Evolutionary conservation across 2,113 vertebrate genomes (phyloP), one percentile per base, ranked within the genome.

Genomic region (Thamnophis sirtalis): DNA sequence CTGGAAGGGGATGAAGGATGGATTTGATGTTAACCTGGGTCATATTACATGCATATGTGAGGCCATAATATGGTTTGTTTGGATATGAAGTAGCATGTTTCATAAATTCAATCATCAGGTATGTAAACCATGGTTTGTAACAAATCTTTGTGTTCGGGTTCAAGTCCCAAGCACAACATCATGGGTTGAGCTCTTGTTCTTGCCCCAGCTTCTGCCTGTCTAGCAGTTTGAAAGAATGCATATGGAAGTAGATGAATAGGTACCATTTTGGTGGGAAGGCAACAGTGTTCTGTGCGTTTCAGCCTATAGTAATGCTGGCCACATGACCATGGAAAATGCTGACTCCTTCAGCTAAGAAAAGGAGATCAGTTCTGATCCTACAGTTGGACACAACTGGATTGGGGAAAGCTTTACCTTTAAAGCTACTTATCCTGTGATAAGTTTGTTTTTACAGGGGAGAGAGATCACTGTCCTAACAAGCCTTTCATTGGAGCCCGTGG

Each of bases 401-500:
- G 0, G 10, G 4, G 60, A 15, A 68, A 68, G 3, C 28, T 68
- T 68, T 68, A 13, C 60, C 4, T 88, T n/a, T 28, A 60, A 73
- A 91, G 33, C 58, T 50, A 28, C 50, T 53, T 88, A 43, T 17
- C 7, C 43, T 80, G 33, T 4, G 21, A 28, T 21, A 54, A 17
- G 28, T 49, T 73, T 50, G 38, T 24, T 60, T 89, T 55, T 89
- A 58, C 33, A 3, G 15, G 87, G 73, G 68, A 50, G 85, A 87
- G 7, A 86, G 90, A 49, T 43, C 8, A 38, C 26, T 3, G 1
- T 80, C 50, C 53, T 91, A 90, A 84, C 1, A 86, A 92, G 13
- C 21, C 50, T 90, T 92, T 91, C 48, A 26, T 43, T 90, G 94
- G 51, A 91, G 86, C 56, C 89, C 84, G 28, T 68, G 60, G 50